Percentiles rank a stretch among this genome's conserved stretches.
Conservation (phyloP, 2,113 vertebrate genomes). For the Sceloporus tristichus region DNA sequence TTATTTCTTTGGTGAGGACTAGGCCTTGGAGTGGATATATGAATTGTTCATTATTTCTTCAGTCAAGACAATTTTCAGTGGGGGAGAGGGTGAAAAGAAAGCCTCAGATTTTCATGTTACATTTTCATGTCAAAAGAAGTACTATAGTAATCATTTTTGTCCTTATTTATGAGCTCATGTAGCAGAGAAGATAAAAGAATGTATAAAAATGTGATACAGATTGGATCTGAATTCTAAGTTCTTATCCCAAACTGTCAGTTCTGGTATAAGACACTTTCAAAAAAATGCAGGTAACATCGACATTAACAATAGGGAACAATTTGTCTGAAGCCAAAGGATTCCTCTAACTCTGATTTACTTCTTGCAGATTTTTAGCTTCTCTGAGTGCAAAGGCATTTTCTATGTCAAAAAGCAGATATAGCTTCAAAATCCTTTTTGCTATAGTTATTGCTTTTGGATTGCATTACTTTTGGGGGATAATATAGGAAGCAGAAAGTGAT, state of each 20-base stretch:
- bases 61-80: neutral
- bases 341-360: neutral
- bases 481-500: neutral
- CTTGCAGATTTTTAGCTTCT: neutral
- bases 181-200: neutral
- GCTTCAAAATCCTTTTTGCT: neutral
- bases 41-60: neutral
- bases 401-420: neutral
- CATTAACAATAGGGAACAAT: neutral
- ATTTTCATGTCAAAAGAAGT: slow-evolving; percentile 7
- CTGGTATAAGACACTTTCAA: neutral
- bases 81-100: neutral
- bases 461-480: neutral
- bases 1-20: neutral
- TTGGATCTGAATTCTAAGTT: slow-evolving; percentile 7
- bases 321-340: neutral
- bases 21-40: slow-evolving; percentile 20
- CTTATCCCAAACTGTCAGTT: neutral
- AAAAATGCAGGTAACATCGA: neutral
- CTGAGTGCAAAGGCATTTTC: neutral
- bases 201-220: neutral
- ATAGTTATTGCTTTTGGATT: neutral
- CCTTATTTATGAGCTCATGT: slow-evolving; percentile 25
- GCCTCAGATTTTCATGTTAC: neutral
- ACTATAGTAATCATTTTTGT: neutral